Base-by-base conservation (phyloP, 1,140 invertebrate species). In the Vanessa tameamea region DNA sequence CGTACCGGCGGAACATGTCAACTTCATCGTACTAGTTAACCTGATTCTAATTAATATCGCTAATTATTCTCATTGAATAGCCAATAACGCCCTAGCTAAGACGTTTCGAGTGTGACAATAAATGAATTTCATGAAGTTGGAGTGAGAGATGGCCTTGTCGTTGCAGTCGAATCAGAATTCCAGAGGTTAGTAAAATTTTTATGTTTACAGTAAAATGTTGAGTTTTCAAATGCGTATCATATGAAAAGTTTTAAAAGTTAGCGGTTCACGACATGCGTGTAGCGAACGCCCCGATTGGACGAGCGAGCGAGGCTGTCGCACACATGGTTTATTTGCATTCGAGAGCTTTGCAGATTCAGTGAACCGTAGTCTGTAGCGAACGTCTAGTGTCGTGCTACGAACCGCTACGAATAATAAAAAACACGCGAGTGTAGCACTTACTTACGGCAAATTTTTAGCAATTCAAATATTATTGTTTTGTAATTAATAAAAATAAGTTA, bases 141-240 rank as follows among this genome's bases (percentile, higher is more conserved):
- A 84, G 88, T 91, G 91, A 89, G 83, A 89, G 82, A 93, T 93
- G 93, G 92, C 92, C 77, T 82, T 93, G 77, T 93, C 92, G 83
- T 83, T 93, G 87, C 93, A 92, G 83, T 92, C 90, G 72, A 85
- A 87, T 82, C 91, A 92, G 81, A 92, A 88, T 80, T 85, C 87
- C 11, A 87, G 92, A 92, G 92, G 92, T 93, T 83, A 78, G 90
- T 92, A 50, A 75, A 61, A 75, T 80, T 82, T 78, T 31, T 66
- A 53, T 79, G 75, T 73, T 76, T 76, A 67, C 72, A 65, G 61
- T 63, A 50, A 31, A 65, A 71, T 26, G 43, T 31, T 83, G 72
- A 79, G 77, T 76, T 67, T 82, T 75, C 67, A 80, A 85, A 79
- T 82, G 80, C 80, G 87, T 88, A 75, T n/a, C 57, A 8, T 84